Base-by-base conservation (phyloP, 2,113 vertebrate species). In the Lamprologus sp. region DNA sequence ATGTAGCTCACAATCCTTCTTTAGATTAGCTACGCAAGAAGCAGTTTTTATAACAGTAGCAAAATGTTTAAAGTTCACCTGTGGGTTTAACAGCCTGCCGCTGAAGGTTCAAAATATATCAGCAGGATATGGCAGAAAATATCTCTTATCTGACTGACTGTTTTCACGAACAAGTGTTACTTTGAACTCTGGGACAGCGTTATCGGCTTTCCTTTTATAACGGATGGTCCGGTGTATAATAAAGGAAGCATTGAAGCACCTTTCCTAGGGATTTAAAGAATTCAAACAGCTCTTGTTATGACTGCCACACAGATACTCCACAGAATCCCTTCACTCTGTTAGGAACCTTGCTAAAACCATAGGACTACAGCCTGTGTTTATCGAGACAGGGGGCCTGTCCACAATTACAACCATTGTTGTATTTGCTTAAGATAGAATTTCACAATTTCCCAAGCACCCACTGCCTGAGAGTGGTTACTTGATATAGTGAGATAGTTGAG, bases 261-360 rank as follows among this genome's bases (percentile, higher is more conserved):
- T 75, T 49, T 49, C 15, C 42, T 12, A 75, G 42, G 70, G 23
- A 19, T 49, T 49, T 47, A 49, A 49, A 49, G 70, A 49, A 28
- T 49, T 31, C n/a, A 28, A 49, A 28, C 42, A 49, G 68, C 21
- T 75, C 21, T 75, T 75, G 9, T 75, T 75, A 47, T 75, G 40
- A 73, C 40, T 73, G 40, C 68, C 68, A 10, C 68, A 73, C 37
- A 73, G 40, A 75, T 75, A 28, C 14, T 75, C 70, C 40, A 65
- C 60, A 28, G 40, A 75, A 26, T 75, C 23, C 4, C 23, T 75
- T 75, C 42, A 19, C 40, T 47, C 14, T 28, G 14, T 28, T 75
- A 47, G 70, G 40, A 47, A 75, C 70, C 23, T 75, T 75, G 23
- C 23, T 75, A 49, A 49, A 31, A 26, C 13, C 13, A 47, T 28